Evolutionary conservation across 2,113 vertebrate species (phyloP), one percentile per base, ranked within the genome.

Genomic region (Nerophis ophidion): DNA sequence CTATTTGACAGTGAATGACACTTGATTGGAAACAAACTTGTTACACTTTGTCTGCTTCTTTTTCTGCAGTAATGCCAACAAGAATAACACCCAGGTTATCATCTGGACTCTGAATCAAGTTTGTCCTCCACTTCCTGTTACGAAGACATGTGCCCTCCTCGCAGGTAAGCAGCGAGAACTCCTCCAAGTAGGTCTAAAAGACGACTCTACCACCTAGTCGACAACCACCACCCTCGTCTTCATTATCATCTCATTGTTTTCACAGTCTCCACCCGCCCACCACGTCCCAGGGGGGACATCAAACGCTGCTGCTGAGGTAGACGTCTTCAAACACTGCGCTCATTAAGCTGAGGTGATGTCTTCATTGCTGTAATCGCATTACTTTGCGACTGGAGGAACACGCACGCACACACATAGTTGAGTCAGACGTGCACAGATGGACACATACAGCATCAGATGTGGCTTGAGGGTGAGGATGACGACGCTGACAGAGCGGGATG

Each of bases 211-310:
- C 6, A 33, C 19, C 26, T 33, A 11, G 16, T 49, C 10, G 48
- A 50, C 19, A 44, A 44, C 17, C 19, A 50, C 17, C 51, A 34
- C 13, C 40, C 57, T 36, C 19, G 50, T 40, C 38, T 35, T 48
- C 52, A 45, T 58, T 19, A 11, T 44, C 63, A 50, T 44, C 62
- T 76, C 59, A 68, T 76, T 66, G 65, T 66, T 56, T 63, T 50
- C 16, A 42, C 60, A 52, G 35, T 48, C 58, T 58, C 65, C 72
- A 52, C 63, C 70, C 66, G 57, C 62, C 69, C 66, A 66, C 70
- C 57, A 8, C 57, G 50, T 76, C 62, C 68, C 7, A 9, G 34
- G 46, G 57, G 47, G 3, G 44, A 68, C 66, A 70, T 77, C 60
- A 70, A 71, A 65, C 54, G 48, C 61, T 33, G 53, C 57, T 26